Evolutionary conservation across 2,113 vertebrate genomes (phyloP).

Genomic region (Gymnogyps californianus): DNA sequence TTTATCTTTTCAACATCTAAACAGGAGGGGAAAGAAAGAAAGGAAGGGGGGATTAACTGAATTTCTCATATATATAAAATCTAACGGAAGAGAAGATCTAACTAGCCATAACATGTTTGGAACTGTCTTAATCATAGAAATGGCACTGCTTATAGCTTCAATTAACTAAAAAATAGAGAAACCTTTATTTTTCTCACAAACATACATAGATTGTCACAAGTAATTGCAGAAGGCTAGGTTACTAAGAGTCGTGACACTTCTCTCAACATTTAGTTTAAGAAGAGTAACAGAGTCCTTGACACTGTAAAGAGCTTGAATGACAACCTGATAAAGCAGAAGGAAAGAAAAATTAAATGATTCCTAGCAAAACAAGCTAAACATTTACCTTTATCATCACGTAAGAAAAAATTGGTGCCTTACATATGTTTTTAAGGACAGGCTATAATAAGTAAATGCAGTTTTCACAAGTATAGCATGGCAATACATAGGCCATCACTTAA

Average conservation of each 20-base stretch:
- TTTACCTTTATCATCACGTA: not conserved
- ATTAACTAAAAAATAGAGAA: not conserved
- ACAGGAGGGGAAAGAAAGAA: not conserved
- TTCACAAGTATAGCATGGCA: not conserved
- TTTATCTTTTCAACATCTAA: not conserved
- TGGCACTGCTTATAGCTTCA: not conserved
- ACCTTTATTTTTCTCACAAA: not conserved
- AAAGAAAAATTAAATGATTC: not conserved
- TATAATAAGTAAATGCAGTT: not conserved
- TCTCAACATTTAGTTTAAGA: not conserved
- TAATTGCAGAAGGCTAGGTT: not conserved
- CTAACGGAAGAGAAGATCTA: not conserved
- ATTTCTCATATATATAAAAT: not conserved
- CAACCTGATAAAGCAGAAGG: slow-evolving; percentile 1
- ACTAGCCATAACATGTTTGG: not conserved
- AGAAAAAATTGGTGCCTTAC: not conserved
- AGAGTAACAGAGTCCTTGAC: not conserved
- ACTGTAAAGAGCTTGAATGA: not conserved
- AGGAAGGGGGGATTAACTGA: not conserved
- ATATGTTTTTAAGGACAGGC: not conserved
- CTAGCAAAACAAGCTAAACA: not conserved
- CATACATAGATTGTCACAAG: not conserved
- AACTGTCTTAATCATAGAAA: not conserved
- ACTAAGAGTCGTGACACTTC: not conserved
- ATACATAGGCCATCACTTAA: not conserved